Conservation (phyloP, 35 echinoderm and acorn worm genomes). For the Anneissia japonica region DNA sequence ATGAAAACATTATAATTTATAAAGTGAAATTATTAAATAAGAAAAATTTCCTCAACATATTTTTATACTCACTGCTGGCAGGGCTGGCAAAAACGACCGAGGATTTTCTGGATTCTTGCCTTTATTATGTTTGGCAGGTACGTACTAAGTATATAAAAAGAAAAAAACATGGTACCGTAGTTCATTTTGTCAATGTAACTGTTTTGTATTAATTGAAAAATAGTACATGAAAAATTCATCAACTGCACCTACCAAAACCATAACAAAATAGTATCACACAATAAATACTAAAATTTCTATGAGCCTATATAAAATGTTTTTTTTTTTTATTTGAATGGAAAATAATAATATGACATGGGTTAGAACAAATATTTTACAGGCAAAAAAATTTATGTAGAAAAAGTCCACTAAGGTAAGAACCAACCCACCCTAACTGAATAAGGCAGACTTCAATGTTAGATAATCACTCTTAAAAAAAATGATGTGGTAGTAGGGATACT, state of each 20-base stretch:
- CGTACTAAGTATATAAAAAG: constrained; percentile 63
- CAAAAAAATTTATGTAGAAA: too few species aligned
- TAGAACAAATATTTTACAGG: too few species aligned
- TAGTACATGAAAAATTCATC: background rate
- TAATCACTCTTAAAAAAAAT: too few species aligned
- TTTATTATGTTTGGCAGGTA: constrained; percentile 58
- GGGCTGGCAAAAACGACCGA: constrained; percentile 60
- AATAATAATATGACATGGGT: too few species aligned
- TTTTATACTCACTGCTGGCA: constrained; percentile 76
- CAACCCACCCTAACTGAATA: too few species aligned
- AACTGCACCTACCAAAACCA: background rate
- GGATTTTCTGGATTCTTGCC: constrained; percentile 79
- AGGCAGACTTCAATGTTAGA: too few species aligned
- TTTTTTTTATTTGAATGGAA: too few species aligned
- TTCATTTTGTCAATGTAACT: background rate
- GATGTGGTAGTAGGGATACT: too few species aligned
- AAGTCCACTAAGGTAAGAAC: too few species aligned
- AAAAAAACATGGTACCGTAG: background rate
- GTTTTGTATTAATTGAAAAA: background rate
- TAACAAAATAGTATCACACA: too few species aligned
- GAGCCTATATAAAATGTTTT: too few species aligned
- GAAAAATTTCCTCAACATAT: background rate
- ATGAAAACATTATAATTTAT: background rate
- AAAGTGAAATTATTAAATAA: background rate
- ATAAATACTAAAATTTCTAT: too few species aligned